Base-by-base conservation (phyloP, 1,140 invertebrate genomes). In the Condylostylus longicornis region DNA sequence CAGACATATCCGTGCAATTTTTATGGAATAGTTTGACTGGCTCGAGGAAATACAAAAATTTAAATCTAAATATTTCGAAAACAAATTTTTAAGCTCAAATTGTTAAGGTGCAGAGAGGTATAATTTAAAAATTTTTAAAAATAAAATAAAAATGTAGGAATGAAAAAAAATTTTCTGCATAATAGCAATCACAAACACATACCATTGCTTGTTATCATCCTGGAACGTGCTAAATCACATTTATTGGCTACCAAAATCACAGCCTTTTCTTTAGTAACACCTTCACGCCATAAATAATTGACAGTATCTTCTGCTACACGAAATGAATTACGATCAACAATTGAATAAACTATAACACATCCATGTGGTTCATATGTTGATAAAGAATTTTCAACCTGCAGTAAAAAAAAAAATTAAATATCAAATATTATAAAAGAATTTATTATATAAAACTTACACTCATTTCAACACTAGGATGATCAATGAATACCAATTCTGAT, bases 211-310 rank as follows among this genome's bases (percentile, higher is more conserved):
- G 78, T 66, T 30, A 95, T 82, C 22, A 77, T 75, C 31, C 88
- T 68, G 7, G 85, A 81, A 47, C 89, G 66, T 0, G 85, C 90
- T 31, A 95, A 64, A 54, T 96, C 90, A 3, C 82, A 80, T 58
- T 96, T 96, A 58, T 96, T 96, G 25, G 82, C 90, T 8, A 91
- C 89, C 4, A 95, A 72, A 40, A 95, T 90, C 17, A 90, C 81
- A 2, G 84, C 77, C 53, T 81, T 74, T 18, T 83, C 79, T 42
- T 76, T 72, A 1, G 79, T 83, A 44, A 78, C 78, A 45, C 79
- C 77, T 49, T 83, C 77, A 40, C 77, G 63, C 68, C 79, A 83
- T 19, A 89, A 63, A 53, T 87, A 86, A 45, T 79, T 76, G 27
- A 89, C 65, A 40, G 82, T 77, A 49, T 87, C 81, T 38, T 78